phyloP scores from a whole-genome alignment of 2,797 vertebrate species.

The Acanthornis magna region DNA sequence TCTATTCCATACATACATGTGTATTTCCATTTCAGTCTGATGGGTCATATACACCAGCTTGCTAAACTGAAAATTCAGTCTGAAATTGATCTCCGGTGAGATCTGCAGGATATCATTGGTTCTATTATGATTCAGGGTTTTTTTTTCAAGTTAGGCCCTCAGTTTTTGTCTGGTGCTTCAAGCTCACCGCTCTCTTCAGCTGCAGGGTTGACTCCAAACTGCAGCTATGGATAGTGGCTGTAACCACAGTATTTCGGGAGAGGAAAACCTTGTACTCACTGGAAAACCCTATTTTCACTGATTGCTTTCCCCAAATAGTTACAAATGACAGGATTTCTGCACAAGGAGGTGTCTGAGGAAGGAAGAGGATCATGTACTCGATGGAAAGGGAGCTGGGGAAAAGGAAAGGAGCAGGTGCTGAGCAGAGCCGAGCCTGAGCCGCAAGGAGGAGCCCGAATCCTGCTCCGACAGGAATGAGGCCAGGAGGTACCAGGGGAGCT shows the following conservation, averaged over 20 bases:
- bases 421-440: neutral
- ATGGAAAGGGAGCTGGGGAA: neutral
- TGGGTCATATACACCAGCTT: neutral
- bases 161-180: neutral
- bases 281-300: neutral
- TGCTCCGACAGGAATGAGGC: neutral
- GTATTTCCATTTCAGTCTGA: neutral
- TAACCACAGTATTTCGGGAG: neutral
- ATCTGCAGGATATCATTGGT: neutral
- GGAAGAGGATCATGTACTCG: neutral
- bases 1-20: neutral
- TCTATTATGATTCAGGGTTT: neutral
- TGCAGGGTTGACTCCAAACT: neutral
- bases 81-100: neutral
- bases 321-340: neutral
- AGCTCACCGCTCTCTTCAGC: neutral
- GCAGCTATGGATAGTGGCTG: neutral
- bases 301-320: neutral
- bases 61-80: neutral
- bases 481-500: neutral
- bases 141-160: neutral
- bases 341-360: neutral
- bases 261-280: neutral
- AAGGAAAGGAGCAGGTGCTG: neutral
- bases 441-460: slow-evolving; percentile 43